Base-by-base conservation (phyloP, 2,113 vertebrate genomes). In the Romanogobio albipinnatus region DNA sequence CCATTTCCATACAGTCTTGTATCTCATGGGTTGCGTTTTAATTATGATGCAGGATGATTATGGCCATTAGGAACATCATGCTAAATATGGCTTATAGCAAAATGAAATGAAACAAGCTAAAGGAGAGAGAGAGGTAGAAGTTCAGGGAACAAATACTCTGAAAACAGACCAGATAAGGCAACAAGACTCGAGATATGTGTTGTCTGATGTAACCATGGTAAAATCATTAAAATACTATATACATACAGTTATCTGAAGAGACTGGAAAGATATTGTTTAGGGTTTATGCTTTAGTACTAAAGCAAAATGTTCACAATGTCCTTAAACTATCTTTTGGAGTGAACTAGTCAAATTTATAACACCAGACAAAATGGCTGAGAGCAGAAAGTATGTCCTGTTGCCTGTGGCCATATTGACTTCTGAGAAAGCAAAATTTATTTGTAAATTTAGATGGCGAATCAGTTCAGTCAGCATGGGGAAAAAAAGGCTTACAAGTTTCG, bases 11-110 rank as follows among this genome's bases (percentile, higher is more conserved):
- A 51, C 19, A 81, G 56, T 47, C 39, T 24, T 14, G 43, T 49
- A 58, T 79, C 53, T 77, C 83, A 45, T 19, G 45, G 22, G 75
- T 29, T 58, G n/a, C n/a, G 3, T 33, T n/a, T 66, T 78, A 77
- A 39, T 74, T 51, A 59, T 15, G 56, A 76, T 76, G 82, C 39
- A 26, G 11, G 2, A 13, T 56, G 19, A 43, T 24, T 59, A 24
- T 15, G 22, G 13, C 9, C 53, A 45, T 24, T 61, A 33, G 61
- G 33, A 5, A 78, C 29, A 78, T 78, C 24, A 76, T 76, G 36
- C 19, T 59, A 22, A 53, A 49, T 80, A 29, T 51, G 59, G 29
- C 77, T n/a, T 47, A 10, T 24, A 47, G 24, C 15, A 10, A 9
- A n/a, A 29, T 33, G 2, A 33, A 81, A 66, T 26, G 0, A 33